Evolutionary conservation across 2,113 vertebrate species (phyloP), one percentile per base, ranked within the genome.

Genomic region (Nesoenas mayeri): DNA sequence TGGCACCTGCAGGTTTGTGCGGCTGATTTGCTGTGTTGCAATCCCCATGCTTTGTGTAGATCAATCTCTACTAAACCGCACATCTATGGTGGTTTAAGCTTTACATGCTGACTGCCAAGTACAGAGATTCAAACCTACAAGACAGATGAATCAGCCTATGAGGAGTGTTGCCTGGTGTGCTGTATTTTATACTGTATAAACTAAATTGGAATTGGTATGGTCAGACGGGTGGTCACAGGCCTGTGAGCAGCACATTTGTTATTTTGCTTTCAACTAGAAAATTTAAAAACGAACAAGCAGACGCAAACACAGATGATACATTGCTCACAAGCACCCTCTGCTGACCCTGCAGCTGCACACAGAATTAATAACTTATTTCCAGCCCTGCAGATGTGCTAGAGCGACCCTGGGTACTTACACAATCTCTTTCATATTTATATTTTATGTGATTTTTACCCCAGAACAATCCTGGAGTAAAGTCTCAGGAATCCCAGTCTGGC

Each of bases 271-370:
- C 47, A 26, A 48, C 44, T n/a, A 7, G 1, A 61, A 88, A 34
- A 60, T 13, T 13, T 38, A 9, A 65, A 89, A 79, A 38, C 0
- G 21, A 64, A 54, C 2, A 0, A 58, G 38, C 53, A 67, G 40
- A 48, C 1, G 7, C 57, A 65, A 78, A 69, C 0, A 0, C 32
- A 42, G 80, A 36, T 0, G 1, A 57, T 80, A 22, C 18, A 0
- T 12, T 95, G 93, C 93, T 96, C 95, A 94, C 6, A 40, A 84
- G 95, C 95, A 80, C 96, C 96, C 92, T 95, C 96, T 97, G 92
- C 93, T 92, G 96, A 93, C 60, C 65, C 54, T 1, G 6, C 25
- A 65, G 79, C 75, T 85, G 62, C 53, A 54, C 57, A 47, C 17
- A 44, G 50, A 84, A 65, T 26, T 48, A 67, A 56, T 8, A 72